Conservation (phyloP, 1,140 invertebrate species). For the Octopus bimaculoides region DNA sequence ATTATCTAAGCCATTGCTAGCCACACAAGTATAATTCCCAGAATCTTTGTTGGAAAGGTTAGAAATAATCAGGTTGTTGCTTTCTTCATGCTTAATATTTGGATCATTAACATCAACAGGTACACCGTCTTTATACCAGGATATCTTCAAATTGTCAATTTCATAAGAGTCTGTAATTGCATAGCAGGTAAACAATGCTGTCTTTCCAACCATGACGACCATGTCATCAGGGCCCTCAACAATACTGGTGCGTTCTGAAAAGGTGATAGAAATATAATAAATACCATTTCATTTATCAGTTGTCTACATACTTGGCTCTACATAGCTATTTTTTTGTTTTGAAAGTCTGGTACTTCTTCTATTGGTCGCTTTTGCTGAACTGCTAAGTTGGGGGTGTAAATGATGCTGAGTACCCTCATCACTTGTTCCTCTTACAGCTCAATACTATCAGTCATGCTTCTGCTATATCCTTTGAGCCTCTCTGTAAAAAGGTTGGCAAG, state of each 20-base stretch:
- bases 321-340: too few species aligned
- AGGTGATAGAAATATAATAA: not conserved
- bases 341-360: too few species aligned
- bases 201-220: slow-evolving; percentile 19
- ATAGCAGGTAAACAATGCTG: slow-evolving; percentile 26
- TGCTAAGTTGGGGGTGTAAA: too few species aligned
- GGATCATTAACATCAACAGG: slow-evolving; percentile 18
- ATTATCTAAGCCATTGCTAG: slow-evolving; percentile 35
- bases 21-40: slow-evolving; percentile 42
- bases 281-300: not conserved
- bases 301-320: too few species aligned
- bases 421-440: too few species aligned
- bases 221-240: slow-evolving; percentile 15
- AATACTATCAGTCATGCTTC: too few species aligned
- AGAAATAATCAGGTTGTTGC: slow-evolving; percentile 22
- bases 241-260: slow-evolving; percentile 36
- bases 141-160: slow-evolving; percentile 22
- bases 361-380: too few species aligned
- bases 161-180: slow-evolving; percentile 35
- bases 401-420: too few species aligned
- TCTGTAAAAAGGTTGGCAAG: too few species aligned
- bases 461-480: too few species aligned
- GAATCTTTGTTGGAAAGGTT: slow-evolving; percentile 30
- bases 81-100: slow-evolving; percentile 12
- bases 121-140: slow-evolving; percentile 30